phyloP scores from a whole-genome alignment of 1,140 invertebrate species.

The Drosophila aff. region DNA sequence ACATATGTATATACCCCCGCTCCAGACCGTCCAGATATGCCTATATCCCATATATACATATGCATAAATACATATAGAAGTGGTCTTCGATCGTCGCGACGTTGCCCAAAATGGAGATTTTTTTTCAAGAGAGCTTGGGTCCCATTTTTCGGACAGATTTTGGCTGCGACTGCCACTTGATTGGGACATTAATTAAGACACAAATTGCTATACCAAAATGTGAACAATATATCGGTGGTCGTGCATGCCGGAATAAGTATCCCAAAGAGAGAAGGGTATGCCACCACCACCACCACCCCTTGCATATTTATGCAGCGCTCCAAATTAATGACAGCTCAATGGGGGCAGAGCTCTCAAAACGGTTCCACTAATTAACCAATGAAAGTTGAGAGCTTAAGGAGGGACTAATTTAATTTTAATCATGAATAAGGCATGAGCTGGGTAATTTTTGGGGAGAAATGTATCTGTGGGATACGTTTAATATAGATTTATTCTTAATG shows the following conservation, averaged over 20 bases:
- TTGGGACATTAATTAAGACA: slow-evolving; percentile 82
- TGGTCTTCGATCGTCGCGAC: slow-evolving; percentile 14
- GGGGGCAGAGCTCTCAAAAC: slow-evolving; percentile 30
- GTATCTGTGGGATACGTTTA: background rate
- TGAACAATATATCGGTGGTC: slow-evolving; percentile 1
- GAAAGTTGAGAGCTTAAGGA: slow-evolving; percentile 1
- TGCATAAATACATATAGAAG: slow-evolving; percentile 47
- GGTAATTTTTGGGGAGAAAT: no score
- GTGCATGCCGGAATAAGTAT: slow-evolving; percentile 38
- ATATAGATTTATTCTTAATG: background rate
- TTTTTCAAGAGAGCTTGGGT: slow-evolving; percentile 5
- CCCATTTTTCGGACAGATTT: slow-evolving; percentile 33
- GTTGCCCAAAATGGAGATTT: slow-evolving; percentile 73
- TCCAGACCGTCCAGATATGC: slow-evolving; percentile 7
- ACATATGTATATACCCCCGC: background rate
- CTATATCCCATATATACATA: slow-evolving; percentile 35
- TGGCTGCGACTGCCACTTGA: slow-evolving; percentile 26
- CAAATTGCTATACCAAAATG: slow-evolving; percentile 64
- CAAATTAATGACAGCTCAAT: slow-evolving; percentile 62
- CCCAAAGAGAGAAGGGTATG: background rate
- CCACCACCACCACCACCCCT: slow-evolving; percentile 6
- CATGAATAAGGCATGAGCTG: slow-evolving; percentile 19
- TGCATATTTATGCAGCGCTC: slow-evolving; percentile 58
- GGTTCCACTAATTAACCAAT: slow-evolving; percentile 11
- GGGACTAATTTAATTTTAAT: slow-evolving; percentile 12